These are phyloP conservation scores for Oligia strigilis DNA, from an alignment of 2,888 invertebrate genomes.

Conservation along the genomic window DNA sequence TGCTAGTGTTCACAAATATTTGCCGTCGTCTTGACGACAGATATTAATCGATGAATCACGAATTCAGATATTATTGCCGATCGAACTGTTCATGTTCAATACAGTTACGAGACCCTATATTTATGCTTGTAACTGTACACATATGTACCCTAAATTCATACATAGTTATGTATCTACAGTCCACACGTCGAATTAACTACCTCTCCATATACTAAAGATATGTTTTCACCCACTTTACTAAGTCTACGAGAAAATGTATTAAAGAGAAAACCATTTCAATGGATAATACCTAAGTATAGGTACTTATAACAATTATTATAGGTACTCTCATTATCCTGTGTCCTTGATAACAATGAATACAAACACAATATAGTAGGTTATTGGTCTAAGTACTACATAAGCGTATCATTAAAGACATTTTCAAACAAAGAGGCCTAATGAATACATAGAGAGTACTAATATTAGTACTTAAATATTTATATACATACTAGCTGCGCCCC, in stretches of 20 bases:
- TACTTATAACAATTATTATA: neutral
- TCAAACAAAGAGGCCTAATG: conserved; percentile 16
- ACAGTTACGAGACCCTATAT: too few species aligned
- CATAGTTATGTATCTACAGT: neutral
- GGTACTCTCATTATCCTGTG: neutral
- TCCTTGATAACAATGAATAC: conserved; percentile 9
- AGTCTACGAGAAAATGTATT: neutral
- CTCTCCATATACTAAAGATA: too few species aligned
- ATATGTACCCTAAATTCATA: too few species aligned
- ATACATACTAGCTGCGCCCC: too few species aligned
- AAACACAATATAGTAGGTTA: neutral
- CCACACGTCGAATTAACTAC: neutral
- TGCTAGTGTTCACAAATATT: too few species aligned
- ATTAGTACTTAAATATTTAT: neutral
- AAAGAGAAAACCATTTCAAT: neutral
- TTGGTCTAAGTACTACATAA: neutral
- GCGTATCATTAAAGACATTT: conserved; percentile 7
- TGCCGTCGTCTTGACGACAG: too few species aligned
- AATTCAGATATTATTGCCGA: too few species aligned
- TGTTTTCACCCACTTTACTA: too few species aligned
- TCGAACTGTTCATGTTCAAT: too few species aligned
- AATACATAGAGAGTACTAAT: conserved; percentile 17
- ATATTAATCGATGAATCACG: too few species aligned
- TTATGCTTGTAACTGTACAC: neutral
- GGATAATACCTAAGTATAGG: neutral